Base-by-base conservation (phyloP, 1,140 invertebrate species). In the Sycophaga agraensis region DNA sequence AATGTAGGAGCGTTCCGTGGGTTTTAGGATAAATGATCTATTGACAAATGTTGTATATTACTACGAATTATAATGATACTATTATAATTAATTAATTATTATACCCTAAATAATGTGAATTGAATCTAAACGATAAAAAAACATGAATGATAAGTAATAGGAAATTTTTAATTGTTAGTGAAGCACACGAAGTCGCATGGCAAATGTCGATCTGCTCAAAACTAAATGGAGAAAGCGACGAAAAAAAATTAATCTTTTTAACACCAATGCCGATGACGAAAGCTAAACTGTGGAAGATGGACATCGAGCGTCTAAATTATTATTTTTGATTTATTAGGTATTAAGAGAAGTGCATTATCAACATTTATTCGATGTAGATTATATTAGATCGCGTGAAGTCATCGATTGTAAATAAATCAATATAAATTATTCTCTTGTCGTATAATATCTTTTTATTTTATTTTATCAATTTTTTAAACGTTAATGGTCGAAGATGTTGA, bases 1-100 rank as follows among this genome's bases (percentile, higher is more conserved):
- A 70, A 61, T 71, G 69, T 53, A 68, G 71, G 70, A 75, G 70
- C 68, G 71, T 73, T 70, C 69, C 63, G 70, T 78, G 77, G 73
- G 71, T 74, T 79, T 68, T 78, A 79, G 76, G 65, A 75, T 79
- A 79, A 79, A 80, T 80, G 78, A 78, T 78, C 70, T 79, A 80
- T 79, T 79, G 74, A 80, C 67, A 80, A 79, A 80, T 78, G 78
- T 80, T 80, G 78, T 80, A 79, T 80, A 80, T 80, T 80, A 80
- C 78, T 79, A 80, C 69, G 77, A 77, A 79, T 78, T 80, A 78
- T 80, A 80, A 78, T 79, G 76, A 79, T 69, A 78, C 74, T 77
- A 79, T 80, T 78, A 79, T 78, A 80, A 80, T 75, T 76, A 73
- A 78, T 78, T 78, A 73, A 78, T 78, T 78, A 78, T 80, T 77